A percentile compares a stretch with the other conserved stretches of the same genome.
phyloP scores from a whole-genome alignment of 2,113 vertebrate genomes.

The Eurypyga helias region DNA sequence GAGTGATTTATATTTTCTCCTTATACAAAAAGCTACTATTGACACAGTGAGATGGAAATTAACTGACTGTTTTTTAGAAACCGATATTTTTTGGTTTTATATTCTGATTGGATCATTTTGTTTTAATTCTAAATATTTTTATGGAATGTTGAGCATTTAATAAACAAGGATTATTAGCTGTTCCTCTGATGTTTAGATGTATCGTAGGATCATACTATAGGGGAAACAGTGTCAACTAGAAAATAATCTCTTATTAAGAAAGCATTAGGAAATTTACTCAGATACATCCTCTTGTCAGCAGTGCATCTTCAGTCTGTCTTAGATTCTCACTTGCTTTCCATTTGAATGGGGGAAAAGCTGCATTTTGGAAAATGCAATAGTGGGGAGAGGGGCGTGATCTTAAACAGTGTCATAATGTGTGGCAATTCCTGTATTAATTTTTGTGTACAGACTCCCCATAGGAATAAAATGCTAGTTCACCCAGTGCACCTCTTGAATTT shows the following conservation, averaged over 20 bases:
- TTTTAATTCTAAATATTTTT: conserved; percentile 77
- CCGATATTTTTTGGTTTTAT: conserved; percentile 76
- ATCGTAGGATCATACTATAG: conserved; percentile 9
- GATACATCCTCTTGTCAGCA: neutral
- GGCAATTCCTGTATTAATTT: neutral
- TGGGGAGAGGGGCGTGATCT: neutral
- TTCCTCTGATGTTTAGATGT: conserved; percentile 48
- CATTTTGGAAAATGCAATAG: neutral
- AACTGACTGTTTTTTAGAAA: conserved; percentile 77
- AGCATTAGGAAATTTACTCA: neutral
- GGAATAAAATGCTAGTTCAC: neutral
- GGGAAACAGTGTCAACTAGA: neutral
- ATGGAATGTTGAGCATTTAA: conserved; percentile 75
- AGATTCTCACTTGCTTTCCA: no score
- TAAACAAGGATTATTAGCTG: conserved; percentile 71
- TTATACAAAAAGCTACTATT: conserved; percentile 75
- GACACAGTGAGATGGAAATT: conserved; percentile 80
- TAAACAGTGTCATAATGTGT: neutral
- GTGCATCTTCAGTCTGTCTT: neutral
- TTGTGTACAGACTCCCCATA: neutral
- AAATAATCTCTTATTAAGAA: conserved; percentile 23
- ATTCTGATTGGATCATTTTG: conserved; percentile 72
- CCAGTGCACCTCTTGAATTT: neutral
- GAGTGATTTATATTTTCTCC: conserved; percentile 80
- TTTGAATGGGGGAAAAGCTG: no score